phyloP scores from a whole-genome alignment of 2,888 invertebrate species.

The Camptogramma bilineatum region DNA sequence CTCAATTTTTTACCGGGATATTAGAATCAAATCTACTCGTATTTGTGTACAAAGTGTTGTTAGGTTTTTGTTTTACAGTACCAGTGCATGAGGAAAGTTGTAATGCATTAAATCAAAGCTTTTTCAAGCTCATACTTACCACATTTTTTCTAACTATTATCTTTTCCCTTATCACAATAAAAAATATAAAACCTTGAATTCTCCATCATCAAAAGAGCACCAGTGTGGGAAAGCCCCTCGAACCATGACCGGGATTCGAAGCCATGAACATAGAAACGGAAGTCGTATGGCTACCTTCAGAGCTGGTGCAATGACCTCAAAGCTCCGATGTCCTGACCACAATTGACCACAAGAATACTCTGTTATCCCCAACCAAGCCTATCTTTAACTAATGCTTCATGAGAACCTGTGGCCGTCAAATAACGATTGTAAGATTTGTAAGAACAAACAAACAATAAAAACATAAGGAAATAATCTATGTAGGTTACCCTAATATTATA shows the following conservation, averaged over 20 bases:
- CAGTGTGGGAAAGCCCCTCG: neutral
- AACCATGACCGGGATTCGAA: neutral
- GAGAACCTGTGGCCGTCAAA: neutral
- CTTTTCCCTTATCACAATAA: neutral
- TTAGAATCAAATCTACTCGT: no score
- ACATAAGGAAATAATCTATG: no score
- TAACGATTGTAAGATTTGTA: neutral
- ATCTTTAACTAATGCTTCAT: neutral
- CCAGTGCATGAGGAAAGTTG: no score
- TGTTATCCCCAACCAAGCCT: neutral
- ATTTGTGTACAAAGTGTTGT: no score
- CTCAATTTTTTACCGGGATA: no score
- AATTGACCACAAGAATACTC: slow-evolving; percentile 19
- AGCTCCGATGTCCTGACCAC: slow-evolving; percentile 8
- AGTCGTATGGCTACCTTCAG: neutral
- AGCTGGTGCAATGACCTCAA: slow-evolving; percentile 6
- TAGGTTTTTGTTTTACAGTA: no score
- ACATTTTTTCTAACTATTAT: no score
- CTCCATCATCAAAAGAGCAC: neutral
- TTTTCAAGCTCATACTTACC: no score
- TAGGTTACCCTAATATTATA: no score
- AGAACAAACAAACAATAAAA: no score
- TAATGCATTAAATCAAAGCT: no score
- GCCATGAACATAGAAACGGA: neutral
- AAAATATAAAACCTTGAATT: neutral